A percentile compares a stretch with the other conserved stretches of the same genome.
phyloP scores from a whole-genome alignment of 2,797 vertebrate genomes.

The Neoniphon sammara region DNA sequence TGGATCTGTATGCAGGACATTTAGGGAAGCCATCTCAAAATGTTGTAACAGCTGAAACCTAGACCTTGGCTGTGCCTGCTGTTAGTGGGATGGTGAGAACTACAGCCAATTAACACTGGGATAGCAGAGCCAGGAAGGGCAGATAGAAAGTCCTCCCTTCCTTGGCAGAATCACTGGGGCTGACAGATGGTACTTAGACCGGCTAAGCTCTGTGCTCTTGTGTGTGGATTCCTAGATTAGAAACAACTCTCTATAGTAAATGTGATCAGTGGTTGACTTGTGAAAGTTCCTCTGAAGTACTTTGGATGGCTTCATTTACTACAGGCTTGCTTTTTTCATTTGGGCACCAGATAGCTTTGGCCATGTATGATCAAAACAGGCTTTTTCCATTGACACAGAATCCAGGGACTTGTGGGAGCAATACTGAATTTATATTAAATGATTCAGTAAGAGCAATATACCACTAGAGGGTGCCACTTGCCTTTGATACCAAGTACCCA shows the following conservation, averaged over 20 bases:
- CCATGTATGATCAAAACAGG: not conserved
- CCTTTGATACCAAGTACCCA: not conserved
- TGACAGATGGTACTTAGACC: constrained; percentile 67
- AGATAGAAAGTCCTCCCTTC: constrained; percentile 41
- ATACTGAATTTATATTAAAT: not conserved
- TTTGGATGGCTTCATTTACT: constrained; percentile 5
- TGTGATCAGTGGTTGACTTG: constrained; percentile 4
- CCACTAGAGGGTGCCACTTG: not conserved
- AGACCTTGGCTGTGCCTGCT: not conserved
- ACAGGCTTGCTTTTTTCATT: not conserved
- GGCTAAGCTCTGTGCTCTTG: constrained; percentile 50
- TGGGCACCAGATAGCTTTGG: not conserved
- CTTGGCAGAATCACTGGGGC: constrained; percentile 44
- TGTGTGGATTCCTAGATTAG: constrained; percentile 50
- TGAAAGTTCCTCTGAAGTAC: constrained; percentile 9
- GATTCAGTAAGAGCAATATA: too few relatives aligned
- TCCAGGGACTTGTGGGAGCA: not conserved
- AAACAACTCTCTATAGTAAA: constrained; percentile 39
- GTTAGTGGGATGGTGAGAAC: constrained; percentile 29
- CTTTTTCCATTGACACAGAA: not conserved
- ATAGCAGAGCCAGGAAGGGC: constrained; percentile 35
- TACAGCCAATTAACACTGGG: constrained; percentile 39
- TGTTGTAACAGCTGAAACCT: constrained; percentile 1
- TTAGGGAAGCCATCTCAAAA: constrained; percentile 16
- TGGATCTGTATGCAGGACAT: not conserved